Evolutionary conservation across 1,140 invertebrate species (phyloP), one percentile per base, ranked within the genome.

Genomic region (honey bee (Apis mellifera)): DNA sequence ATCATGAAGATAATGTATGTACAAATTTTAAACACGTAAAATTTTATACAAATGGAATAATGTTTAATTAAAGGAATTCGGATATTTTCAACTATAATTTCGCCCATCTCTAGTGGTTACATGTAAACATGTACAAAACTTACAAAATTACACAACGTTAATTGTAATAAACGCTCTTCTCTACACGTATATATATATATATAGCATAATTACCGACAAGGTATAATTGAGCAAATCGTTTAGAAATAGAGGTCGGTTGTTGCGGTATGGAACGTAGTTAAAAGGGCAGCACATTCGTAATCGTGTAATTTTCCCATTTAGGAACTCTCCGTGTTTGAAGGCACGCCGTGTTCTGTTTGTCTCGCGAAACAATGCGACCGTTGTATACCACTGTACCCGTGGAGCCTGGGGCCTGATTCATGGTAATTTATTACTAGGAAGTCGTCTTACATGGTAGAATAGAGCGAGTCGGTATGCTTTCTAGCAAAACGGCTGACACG

Each of bases 381-480:
- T 62, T 54, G 59, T 84, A 71, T 65, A 19, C 75, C 75, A 55
- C 32, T 42, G 66, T 84, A 71, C 11, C 68, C 17, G 12, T 19
- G 68, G 69, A 60, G 69, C 78, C 48, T 26, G 50, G n/a, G 50
- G 52, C 59, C 55, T 82, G 84, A 87, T 87, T 69, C 69, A 86
- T 70, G 82, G 26, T 84, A 82, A 87, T 86, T 74, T 84, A 84
- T 87, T 68, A 87, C 82, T 85, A 86, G 86, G 86, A 87, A 87
- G 84, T 60, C 84, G 64, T 72, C 72, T 74, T 87, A 86, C 73
- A 59, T 60, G 82, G 72, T 72, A 55, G 57, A 62, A 64, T 72
- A 60, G 32, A 55, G 64, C 73, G 69, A 80, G 76, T 72, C 54
- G 76, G 26, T 59, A 65, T 52, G 57, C 60, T 50, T 78, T 78